Base-by-base conservation (phyloP, 1,140 invertebrate species). In the Drosophila bipectinata region DNA sequence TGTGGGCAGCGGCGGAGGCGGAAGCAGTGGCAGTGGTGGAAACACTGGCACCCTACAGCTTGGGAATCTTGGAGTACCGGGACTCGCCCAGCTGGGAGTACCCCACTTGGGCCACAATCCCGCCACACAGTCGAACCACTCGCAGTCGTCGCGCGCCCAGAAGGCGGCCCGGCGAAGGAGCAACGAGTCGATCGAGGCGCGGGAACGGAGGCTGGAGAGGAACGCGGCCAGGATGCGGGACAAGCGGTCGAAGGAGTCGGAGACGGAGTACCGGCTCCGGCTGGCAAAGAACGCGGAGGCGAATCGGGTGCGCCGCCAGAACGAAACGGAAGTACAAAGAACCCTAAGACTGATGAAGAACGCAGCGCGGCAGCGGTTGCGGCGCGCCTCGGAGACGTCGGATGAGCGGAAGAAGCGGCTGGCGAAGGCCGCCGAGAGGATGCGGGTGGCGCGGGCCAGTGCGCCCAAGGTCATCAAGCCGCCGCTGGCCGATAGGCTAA, bases 341-440 rank as follows among this genome's bases (percentile, higher is more conserved):
- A 91, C 91, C 79, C 72, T 92, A 88, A 91, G 91, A 92, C 91
- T 92, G 91, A 92, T 92, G 90, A 91, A 92, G 78, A 92, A 92
- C 54, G 91, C 91, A 32, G 91, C 91, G 47, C 57, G 91, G 7
- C 91, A 92, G 74, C 74, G 91, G 51, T 64, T 92, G 76, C 76
- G 91, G 28, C 77, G 91, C 21, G 91, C 91, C 61, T 91, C 85
- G 49, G 93, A 94, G 72, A 91, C 93, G 2, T 72, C 91, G 6
- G 92, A 93, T 32, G 92, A 93, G 74, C 91, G 93, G 57, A 92
- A 92, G 28, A 83, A 88, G 37, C 91, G 93, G n/a, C 72, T 94
- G 47, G 93, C 93, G 7, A 91, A 91, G 56, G 87, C 90, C 3
- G 90, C 90, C 4, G 90, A 91, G 39, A 49, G 90, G 37, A 91